These are phyloP conservation scores for Platichthys stellatus DNA, from an alignment of 2,113 vertebrate species.

Conservation along the genomic window DNA sequence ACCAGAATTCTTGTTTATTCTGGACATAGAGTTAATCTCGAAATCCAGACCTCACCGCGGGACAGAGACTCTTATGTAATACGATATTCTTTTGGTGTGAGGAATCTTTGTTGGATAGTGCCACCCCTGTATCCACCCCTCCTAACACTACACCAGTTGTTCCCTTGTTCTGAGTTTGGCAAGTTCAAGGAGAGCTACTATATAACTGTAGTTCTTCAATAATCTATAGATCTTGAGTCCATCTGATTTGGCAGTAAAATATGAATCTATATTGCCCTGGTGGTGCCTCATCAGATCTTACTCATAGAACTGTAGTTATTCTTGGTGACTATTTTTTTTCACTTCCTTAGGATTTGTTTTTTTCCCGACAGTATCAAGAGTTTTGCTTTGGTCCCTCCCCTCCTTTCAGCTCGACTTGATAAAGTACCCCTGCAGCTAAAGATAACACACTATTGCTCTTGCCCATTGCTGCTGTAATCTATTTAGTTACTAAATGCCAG, in stretches of 20 bases:
- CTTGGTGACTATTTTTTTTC: constrained; percentile 16
- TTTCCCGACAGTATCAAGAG: constrained; percentile 38
- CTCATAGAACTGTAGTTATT: constrained; percentile 18
- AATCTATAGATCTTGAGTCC: neutral
- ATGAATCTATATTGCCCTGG: neutral
- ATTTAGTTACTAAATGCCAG: constrained; percentile 66
- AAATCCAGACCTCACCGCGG: too few relatives aligned
- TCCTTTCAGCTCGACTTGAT: constrained; percentile 49
- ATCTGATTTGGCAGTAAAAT: neutral
- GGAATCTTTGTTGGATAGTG: too few relatives aligned
- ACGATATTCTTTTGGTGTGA: too few relatives aligned
- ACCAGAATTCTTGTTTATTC: too few relatives aligned
- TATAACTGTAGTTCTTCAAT: too few relatives aligned
- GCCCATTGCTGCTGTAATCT: constrained; percentile 58
- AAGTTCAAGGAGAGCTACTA: too few relatives aligned
- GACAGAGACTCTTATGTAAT: too few relatives aligned
- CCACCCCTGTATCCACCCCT: neutral
- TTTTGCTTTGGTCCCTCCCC: constrained; percentile 2
- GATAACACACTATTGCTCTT: constrained; percentile 57
- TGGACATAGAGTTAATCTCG: too few relatives aligned
- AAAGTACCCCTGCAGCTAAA: constrained; percentile 56
- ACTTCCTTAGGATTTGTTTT: constrained; percentile 44
- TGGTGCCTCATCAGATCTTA: neutral
- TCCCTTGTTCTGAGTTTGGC: too few relatives aligned
- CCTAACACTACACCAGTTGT: too few relatives aligned